Conservation (phyloP, 2,797 vertebrate genomes). For the Tragopan temminckii region DNA sequence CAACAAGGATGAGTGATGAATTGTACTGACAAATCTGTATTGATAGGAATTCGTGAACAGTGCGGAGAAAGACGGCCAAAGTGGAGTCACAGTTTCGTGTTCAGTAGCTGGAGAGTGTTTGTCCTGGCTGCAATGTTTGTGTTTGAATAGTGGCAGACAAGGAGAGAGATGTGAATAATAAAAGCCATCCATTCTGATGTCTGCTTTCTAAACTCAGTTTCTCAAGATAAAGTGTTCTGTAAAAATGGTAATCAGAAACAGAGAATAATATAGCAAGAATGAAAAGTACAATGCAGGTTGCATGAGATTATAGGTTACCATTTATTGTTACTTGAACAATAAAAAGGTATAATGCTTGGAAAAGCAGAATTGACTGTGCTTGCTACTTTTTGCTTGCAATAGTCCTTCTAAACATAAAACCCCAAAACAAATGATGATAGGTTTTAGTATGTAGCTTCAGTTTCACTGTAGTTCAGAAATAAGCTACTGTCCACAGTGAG, state of each 20-base stretch:
- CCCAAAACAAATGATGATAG: not conserved
- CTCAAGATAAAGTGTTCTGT: accelerated
- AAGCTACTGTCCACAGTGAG: not conserved
- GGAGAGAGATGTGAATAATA: not conserved
- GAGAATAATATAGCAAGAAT: not conserved
- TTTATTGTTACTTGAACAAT: not conserved
- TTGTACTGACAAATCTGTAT: not conserved
- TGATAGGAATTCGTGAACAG: not conserved
- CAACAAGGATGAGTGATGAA: slow-evolving; percentile 21
- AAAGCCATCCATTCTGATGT: not conserved
- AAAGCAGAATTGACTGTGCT: not conserved
- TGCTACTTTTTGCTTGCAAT: not conserved
- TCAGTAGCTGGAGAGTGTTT: not conserved
- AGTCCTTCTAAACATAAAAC: not conserved
- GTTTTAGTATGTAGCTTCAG: not conserved
- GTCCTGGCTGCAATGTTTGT: not conserved
- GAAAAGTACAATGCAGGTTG: not conserved
- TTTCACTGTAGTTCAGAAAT: not conserved
- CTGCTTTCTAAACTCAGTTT: not conserved
- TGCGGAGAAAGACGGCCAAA: not conserved
- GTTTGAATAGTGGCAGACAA: not conserved
- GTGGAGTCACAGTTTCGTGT: not conserved
- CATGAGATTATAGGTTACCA: not conserved
- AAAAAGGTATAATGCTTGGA: not conserved
- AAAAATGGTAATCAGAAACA: not conserved